Evolutionary conservation across 2,797 vertebrate species (phyloP), one percentile per base, ranked within the genome.

Genomic region (Novumbra hubbsi): DNA sequence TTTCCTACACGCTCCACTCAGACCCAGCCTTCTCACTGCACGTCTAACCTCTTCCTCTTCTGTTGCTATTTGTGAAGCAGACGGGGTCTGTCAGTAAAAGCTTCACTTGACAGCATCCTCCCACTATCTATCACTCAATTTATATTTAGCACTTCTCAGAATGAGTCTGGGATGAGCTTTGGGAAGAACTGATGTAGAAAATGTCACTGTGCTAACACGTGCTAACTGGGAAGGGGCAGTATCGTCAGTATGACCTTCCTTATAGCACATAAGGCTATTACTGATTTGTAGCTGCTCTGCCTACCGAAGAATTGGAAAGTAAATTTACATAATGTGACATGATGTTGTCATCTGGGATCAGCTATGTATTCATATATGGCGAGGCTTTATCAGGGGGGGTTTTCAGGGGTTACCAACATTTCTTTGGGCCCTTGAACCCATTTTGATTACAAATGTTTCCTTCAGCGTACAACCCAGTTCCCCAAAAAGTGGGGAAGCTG

Each of bases 1-100:
- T 92, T 95, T 96, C 94, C 95, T 94, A 82, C 78, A 79, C 79
- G 70, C 81, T 72, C 74, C 79, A 70, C 81, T 75, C 74, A 65
- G 27, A 78, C 24, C 49, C 77, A 19, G 77, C 77, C 68, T 87
- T 76, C 24, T 82, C 83, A 83, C 16, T 24, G 9, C n/a, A 64
- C 15, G 15, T 16, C 16, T 64, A 82, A 48, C 34, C 78, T 84
- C 85, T 93, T 94, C 90, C 91, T 92, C 87, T 88, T 88, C 82
- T 89, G 74, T 45, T 50, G 71, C 62, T 72, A 50, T 77, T 69
- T 81, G 77, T 78, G 55, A 82, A 78, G 77, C n/a, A 24, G 73
- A 63, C 28, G 27, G n/a, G 77, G 73, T 12, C 83, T 48, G 77
- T 28, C 38, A 76, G 72, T 50, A 28, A 74, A 34, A 76, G 60